Base-by-base conservation (phyloP, 2,888 invertebrate genomes). In the Pycnomerus fuliginosus region DNA sequence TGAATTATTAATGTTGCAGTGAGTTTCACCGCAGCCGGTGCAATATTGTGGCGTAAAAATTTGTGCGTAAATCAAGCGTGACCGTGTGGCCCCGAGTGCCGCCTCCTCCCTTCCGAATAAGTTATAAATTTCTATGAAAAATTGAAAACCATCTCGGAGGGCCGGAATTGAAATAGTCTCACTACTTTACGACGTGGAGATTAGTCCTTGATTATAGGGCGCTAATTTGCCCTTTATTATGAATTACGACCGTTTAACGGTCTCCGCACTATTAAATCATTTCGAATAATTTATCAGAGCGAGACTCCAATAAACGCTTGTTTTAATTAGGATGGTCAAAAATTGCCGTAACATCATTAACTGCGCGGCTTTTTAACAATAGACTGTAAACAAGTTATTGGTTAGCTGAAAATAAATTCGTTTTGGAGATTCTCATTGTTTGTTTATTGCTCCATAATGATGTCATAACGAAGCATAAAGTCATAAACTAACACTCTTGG, bases 121-220 rank as follows among this genome's bases (percentile, higher is more conserved):
- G 70, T 71, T 69, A 69, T 69, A 69, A 69, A 69, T 69, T 64
- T 62, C 50, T 43, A 54, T 62, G 65, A 65, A 64, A 65, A 68
- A 67, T 66, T 64, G 64, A 64, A 62, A 60, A 56, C 51, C 50
- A 53, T 52, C 56, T 51, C 3, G 8, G 17, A 51, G 59, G 61
- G 61, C 56, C 53, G 59, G 61, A 60, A 69, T 70, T 67, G 64
- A 69, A 67, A 69, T 67, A 68, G 64, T 65, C 60, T 58, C 65
- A 61, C 67, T 69, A 69, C 64, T 70, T 70, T 70, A 70, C 65
- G 69, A 70, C 57, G 69, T 69, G 69, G 65, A 62, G 68, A 69
- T 60, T 61, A 56, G 17, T 56, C 53, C 53, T 58, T 62, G 66
- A 68, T 68, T 68, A 68, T 56, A 66, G 67, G 65, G 65, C 67